Evolutionary conservation across 2,888 invertebrate species (phyloP).

Genomic region (Erebia palarica): DNA sequence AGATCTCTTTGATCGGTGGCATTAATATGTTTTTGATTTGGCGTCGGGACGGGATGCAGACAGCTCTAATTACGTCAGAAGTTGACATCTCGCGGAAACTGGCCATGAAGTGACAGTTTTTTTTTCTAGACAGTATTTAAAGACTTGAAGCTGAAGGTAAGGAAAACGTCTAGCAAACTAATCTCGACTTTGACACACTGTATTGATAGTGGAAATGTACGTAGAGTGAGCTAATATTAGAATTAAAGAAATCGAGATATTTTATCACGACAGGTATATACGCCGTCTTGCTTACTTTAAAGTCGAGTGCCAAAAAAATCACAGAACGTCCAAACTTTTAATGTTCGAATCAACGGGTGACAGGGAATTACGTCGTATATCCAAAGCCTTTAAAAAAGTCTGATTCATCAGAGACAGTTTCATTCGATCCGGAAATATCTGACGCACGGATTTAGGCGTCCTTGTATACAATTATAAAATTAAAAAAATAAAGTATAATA

Average conservation of each 20-base stretch:
- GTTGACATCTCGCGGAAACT: slow-evolving; percentile 63
- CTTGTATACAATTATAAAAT: slow-evolving; percentile 71
- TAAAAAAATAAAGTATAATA: slow-evolving; percentile 68
- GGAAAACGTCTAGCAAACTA: slow-evolving; percentile 52
- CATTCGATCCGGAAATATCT: slow-evolving; percentile 77
- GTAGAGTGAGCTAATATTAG: slow-evolving; percentile 32
- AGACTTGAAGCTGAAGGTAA: slow-evolving; percentile 58
- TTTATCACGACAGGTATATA: slow-evolving; percentile 47
- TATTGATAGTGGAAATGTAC: slow-evolving; percentile 36
- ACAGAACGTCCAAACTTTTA: slow-evolving; percentile 64
- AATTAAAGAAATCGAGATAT: slow-evolving; percentile 33
- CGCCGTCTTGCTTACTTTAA: slow-evolving; percentile 49
- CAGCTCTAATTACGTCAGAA: slow-evolving; percentile 66
- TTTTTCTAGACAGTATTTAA: slow-evolving; percentile 55
- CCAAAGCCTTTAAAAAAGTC: slow-evolving; percentile 60
- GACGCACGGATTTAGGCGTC: slow-evolving; percentile 72
- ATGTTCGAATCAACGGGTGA: slow-evolving; percentile 63
- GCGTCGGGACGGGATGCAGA: slow-evolving; percentile 67
- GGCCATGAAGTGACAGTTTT: slow-evolving; percentile 59
- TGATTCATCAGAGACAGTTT: slow-evolving; percentile 76
- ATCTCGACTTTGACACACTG: slow-evolving; percentile 39
- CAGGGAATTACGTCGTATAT: slow-evolving; percentile 68
- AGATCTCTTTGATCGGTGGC: slow-evolving; percentile 73
- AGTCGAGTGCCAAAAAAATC: slow-evolving; percentile 61
- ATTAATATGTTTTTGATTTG: slow-evolving; percentile 75